These are phyloP conservation scores for Scatophagus argus DNA, from an alignment of 2,113 vertebrate species.

Conservation along the genomic window DNA sequence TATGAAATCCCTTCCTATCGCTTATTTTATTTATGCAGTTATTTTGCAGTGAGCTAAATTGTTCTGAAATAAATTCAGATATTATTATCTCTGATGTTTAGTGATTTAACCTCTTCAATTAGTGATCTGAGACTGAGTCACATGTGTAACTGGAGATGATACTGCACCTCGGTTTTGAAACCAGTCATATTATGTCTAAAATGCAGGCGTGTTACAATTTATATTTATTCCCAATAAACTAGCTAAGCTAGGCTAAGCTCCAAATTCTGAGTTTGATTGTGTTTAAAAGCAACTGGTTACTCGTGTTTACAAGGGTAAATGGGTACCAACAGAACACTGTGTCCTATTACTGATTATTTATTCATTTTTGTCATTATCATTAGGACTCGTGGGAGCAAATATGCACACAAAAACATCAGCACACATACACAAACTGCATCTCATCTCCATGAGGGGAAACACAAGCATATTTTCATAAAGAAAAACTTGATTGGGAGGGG, in stretches of 20 bases:
- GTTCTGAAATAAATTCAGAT: constrained; percentile 68
- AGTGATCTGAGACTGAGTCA: constrained; percentile 52
- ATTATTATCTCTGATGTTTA: constrained; percentile 58
- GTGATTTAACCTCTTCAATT: constrained; percentile 74
- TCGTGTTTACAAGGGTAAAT: constrained; percentile 37
- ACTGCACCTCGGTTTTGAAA: constrained; percentile 30
- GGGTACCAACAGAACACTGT: not conserved
- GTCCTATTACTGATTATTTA: not conserved
- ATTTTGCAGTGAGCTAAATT: constrained; percentile 70
- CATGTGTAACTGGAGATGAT: constrained; percentile 62
- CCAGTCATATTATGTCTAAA: constrained; percentile 32
- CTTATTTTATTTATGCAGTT: constrained; percentile 67
- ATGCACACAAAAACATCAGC: constrained; percentile 4
- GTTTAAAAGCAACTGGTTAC: constrained; percentile 27
- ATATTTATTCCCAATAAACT: constrained; percentile 24
- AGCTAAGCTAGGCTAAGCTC: constrained; percentile 1
- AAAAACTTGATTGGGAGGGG: constrained; percentile 1
- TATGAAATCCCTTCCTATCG: constrained; percentile 67
- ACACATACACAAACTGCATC: constrained; percentile 20
- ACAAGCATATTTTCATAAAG: constrained; percentile 38
- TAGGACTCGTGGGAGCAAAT: constrained; percentile 31
- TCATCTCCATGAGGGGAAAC: constrained; percentile 27
- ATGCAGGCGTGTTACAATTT: constrained; percentile 16
- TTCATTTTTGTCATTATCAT: constrained; percentile 32
- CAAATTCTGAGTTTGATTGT: constrained; percentile 9